Evolutionary conservation across 2,797 vertebrate genomes (phyloP).

Genomic region (Myripristis murdjan): DNA sequence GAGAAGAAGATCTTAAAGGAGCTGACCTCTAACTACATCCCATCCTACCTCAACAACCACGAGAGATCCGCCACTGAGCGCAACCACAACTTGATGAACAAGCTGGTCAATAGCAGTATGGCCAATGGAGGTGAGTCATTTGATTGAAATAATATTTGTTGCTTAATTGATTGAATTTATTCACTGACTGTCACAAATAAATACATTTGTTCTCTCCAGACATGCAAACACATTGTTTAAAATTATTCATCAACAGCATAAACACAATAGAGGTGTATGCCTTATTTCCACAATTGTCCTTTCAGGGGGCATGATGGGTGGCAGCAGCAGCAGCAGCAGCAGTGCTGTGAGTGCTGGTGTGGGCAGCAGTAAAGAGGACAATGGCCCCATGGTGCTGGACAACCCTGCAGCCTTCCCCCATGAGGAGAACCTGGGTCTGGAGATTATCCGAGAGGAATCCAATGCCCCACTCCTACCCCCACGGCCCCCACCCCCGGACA

Average conservation of each 20-base stretch:
- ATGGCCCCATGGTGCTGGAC: slow-evolving; percentile 86
- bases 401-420: slow-evolving; percentile 90
- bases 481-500: slow-evolving; percentile 89
- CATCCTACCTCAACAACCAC: slow-evolving; percentile 97
- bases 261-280: not conserved
- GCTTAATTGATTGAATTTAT: not conserved
- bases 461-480: slow-evolving; percentile 94
- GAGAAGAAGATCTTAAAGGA: slow-evolving; percentile 99
- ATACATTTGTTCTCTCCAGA: too few relatives aligned
- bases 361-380: slow-evolving; percentile 78
- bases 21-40: slow-evolving; percentile 97
- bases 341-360: slow-evolving; percentile 81
- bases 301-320: slow-evolving; percentile 79
- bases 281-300: slow-evolving; percentile 15
- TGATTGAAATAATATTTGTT: not conserved
- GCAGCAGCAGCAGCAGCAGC: slow-evolving; percentile 79
- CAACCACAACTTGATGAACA: slow-evolving; percentile 96
- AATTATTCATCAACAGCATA: slow-evolving; percentile 7
- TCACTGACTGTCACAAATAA: too few relatives aligned
- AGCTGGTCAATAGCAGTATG: slow-evolving; percentile 93
- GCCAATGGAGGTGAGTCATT: slow-evolving; percentile 85
- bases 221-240: not conserved
- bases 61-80: slow-evolving; percentile 92
- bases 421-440: slow-evolving; percentile 93
- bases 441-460: slow-evolving; percentile 96